Evolutionary conservation across 2,113 vertebrate genomes (phyloP).

Genomic region (Mormyrus lacerda): DNA sequence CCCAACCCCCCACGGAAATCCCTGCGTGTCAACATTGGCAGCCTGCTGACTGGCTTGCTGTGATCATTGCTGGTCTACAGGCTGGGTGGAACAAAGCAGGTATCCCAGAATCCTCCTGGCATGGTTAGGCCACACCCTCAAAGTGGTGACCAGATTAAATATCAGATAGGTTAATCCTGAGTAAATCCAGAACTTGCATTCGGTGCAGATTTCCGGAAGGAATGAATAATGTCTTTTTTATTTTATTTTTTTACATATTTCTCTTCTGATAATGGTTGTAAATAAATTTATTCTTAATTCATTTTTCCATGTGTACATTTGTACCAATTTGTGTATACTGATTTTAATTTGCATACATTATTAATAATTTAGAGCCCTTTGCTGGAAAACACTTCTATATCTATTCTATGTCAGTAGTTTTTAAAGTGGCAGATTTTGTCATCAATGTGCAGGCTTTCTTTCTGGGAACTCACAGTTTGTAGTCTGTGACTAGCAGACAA

Average conservation of each 20-base stretch:
- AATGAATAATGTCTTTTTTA: background rate
- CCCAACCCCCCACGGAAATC: background rate
- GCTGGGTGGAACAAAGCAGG: constrained; percentile 9
- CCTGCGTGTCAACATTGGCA: constrained; percentile 28
- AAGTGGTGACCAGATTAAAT: background rate
- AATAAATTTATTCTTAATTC: background rate
- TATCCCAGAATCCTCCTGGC: background rate
- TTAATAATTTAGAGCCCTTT: background rate
- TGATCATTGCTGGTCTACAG: constrained; percentile 41
- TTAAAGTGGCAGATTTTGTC: background rate
- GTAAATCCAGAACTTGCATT: background rate
- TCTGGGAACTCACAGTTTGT: background rate
- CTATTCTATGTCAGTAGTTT: background rate
- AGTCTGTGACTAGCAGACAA: background rate
- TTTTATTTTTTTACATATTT: background rate
- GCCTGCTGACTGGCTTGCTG: constrained; percentile 7
- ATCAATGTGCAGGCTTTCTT: background rate
- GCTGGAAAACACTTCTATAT: background rate
- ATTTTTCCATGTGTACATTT: background rate
- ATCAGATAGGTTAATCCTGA: background rate
- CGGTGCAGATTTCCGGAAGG: background rate
- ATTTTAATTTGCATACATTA: background rate
- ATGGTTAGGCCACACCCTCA: background rate
- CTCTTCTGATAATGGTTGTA: background rate
- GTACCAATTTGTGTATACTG: background rate